Conservation (phyloP, 2,888 invertebrate genomes). For the Hermaeophaga mercurialis region DNA sequence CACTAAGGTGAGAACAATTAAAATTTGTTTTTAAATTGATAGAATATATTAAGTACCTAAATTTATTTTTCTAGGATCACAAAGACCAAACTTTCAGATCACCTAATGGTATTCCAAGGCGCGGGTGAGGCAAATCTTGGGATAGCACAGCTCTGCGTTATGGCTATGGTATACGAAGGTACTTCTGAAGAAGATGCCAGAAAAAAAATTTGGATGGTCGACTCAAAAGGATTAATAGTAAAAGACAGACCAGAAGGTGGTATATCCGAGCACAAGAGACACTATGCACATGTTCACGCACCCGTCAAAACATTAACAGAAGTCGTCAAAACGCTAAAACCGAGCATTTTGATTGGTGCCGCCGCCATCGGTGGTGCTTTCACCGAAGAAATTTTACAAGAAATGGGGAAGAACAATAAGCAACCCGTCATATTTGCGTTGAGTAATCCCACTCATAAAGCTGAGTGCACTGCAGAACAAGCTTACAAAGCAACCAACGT, state of each 20-base stretch:
- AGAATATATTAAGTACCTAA: no score
- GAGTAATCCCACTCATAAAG: conserved; percentile 97
- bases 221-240: conserved; percentile 93
- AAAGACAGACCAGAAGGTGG: conserved; percentile 84
- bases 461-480: conserved; percentile 99
- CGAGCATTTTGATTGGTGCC: conserved; percentile 92
- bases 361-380: conserved; percentile 95
- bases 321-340: conserved; percentile 80
- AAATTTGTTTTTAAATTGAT: no score
- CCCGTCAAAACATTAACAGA: conserved; percentile 80
- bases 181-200: conserved; percentile 73
- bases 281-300: conserved; percentile 78
- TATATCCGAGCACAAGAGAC: conserved; percentile 76
- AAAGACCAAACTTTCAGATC: conserved; percentile 79
- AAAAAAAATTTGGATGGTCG: conserved; percentile 90
- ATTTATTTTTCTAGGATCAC: no score
- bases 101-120: conserved; percentile 88
- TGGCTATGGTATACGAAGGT: conserved; percentile 92
- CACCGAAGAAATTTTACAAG: conserved; percentile 80
- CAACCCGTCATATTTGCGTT: conserved; percentile 95
- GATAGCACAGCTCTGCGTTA: conserved; percentile 88
- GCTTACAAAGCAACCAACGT: conserved; percentile 89
- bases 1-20: no score
- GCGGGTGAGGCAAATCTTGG: conserved; percentile 82
- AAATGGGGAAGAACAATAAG: conserved; percentile 84